Conservation (phyloP, 2,797 vertebrate genomes). For the Lindbergichthys nudifrons region DNA sequence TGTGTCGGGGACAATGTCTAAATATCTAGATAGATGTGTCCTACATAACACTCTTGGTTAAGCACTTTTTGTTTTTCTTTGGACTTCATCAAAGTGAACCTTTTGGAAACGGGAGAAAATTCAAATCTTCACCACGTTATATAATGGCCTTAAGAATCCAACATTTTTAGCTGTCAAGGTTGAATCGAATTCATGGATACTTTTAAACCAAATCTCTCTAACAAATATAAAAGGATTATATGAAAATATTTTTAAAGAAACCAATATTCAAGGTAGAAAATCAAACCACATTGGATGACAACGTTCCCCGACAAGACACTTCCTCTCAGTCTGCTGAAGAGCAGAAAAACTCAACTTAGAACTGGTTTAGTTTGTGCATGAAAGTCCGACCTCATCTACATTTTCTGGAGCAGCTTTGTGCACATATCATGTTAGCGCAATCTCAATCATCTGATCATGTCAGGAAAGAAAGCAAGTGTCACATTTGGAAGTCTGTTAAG, state of each 20-base stretch:
- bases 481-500: neutral
- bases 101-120: conserved; percentile 37
- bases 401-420: conserved; percentile 15
- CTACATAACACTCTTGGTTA: conserved; percentile 66
- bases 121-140: conserved; percentile 28
- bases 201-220: conserved; percentile 25
- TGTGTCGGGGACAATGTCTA: conserved; percentile 56
- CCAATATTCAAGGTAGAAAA: conserved; percentile 28
- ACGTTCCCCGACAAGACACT: conserved; percentile 16
- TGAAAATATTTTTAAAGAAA: conserved; percentile 26
- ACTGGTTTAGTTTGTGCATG: conserved; percentile 4
- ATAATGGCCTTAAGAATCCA: conserved; percentile 13
- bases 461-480: neutral
- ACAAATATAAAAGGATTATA: conserved; percentile 13
- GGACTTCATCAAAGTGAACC: conserved; percentile 51
- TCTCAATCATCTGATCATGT: conserved; percentile 36
- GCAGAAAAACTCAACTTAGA: neutral
- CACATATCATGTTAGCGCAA: conserved; percentile 23
- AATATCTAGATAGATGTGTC: conserved; percentile 57
- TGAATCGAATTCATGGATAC: conserved; percentile 35
- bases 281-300: conserved; percentile 47
- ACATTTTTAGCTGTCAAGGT: conserved; percentile 24
- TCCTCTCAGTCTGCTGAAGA: conserved; percentile 12
- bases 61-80: conserved; percentile 61
- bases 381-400: conserved; percentile 1